Evolutionary conservation across 2,888 invertebrate genomes (phyloP), one percentile per base, ranked within the genome.

Genomic region (Harmothoe impar): DNA sequence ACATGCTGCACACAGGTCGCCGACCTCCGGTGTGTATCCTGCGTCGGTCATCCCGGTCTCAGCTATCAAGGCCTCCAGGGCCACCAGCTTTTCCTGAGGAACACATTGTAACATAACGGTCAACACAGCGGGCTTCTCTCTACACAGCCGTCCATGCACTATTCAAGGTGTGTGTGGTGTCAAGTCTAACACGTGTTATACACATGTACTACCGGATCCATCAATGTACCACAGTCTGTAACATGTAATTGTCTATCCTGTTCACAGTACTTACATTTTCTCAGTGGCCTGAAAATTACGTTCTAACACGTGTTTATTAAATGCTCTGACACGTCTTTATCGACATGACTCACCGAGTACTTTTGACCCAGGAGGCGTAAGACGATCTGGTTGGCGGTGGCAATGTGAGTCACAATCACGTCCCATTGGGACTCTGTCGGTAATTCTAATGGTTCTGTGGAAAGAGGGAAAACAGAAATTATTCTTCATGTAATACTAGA

Each of bases 1-100:
- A 23, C 23, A 29, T 0, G 43, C 89, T 7, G 89, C 89, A 51
- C 89, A 89, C 51, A 89, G 33, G 52, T 89, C 89, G 29, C 77
- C 77, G 77, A 51, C 31, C 78, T 89, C 77, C 7, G 77, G 89
- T 0, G 25, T 51, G 68, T 77, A 51, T 5, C 17, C 20, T 25
- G 78, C 23, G 0, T 88, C 23, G 3, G 17, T 54, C 51, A 86
- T 12, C 5, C 23, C 77, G n/a, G 17, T 31, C 43, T 33, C 17
- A 0, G 68, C 89, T 17, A 86, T 86, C 52, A 54, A 25, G 5
- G 29, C 43, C n/a, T 84, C 84, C 43, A 84, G 5, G 1, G 10
- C 51, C 25, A 7, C 29, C 25, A 84, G 84, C n/a, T 86, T 86
- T 54, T 86, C 86, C 86, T 86, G 54, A 0, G 43, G 10, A 43